Conservation (phyloP, 1,140 invertebrate genomes). For the Platorchestia sp. region DNA sequence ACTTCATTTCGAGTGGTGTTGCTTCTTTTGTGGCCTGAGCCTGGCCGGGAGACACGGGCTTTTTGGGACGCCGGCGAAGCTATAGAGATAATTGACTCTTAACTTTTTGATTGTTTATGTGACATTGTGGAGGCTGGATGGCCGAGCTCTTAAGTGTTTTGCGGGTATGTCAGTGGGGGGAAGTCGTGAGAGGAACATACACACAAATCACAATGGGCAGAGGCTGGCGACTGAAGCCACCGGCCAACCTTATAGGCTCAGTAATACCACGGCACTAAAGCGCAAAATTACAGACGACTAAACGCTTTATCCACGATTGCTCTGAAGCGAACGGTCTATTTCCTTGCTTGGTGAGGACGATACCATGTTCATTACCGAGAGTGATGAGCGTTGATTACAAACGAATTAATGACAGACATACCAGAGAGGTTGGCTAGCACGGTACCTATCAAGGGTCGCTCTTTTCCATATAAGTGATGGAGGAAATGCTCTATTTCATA, state of each 20-base stretch:
- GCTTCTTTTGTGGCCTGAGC: background rate
- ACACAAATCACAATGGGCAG: slow-evolving; percentile 36
- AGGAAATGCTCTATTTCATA: slow-evolving; percentile 55
- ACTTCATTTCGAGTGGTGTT: background rate
- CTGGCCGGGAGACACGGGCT: background rate
- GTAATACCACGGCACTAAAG: slow-evolving; percentile 45
- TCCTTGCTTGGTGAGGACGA: slow-evolving; percentile 40
- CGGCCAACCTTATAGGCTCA: slow-evolving; percentile 46
- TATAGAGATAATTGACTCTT: slow-evolving; percentile 50
- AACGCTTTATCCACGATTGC: slow-evolving; percentile 44
- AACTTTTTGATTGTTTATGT: slow-evolving; percentile 55
- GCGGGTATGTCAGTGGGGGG: slow-evolving; percentile 45
- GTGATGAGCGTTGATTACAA: slow-evolving; percentile 37
- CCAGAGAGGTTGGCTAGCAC: slow-evolving; percentile 20
- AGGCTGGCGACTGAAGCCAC: slow-evolving; percentile 44
- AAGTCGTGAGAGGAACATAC: slow-evolving; percentile 51
- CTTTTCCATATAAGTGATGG: slow-evolving; percentile 35
- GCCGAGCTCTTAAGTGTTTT: slow-evolving; percentile 44
- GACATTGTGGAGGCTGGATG: slow-evolving; percentile 52
- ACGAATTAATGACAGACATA: slow-evolving; percentile 53
- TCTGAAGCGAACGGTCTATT: background rate
- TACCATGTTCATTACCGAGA: slow-evolving; percentile 37
- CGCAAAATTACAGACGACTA: slow-evolving; percentile 52
- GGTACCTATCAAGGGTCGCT: slow-evolving; percentile 21
- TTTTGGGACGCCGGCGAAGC: background rate